A percentile compares a stretch with the other conserved stretches of the same genome.
phyloP scores from a whole-genome alignment of 2,888 invertebrate genomes.

The Eurytoma adleriae region DNA sequence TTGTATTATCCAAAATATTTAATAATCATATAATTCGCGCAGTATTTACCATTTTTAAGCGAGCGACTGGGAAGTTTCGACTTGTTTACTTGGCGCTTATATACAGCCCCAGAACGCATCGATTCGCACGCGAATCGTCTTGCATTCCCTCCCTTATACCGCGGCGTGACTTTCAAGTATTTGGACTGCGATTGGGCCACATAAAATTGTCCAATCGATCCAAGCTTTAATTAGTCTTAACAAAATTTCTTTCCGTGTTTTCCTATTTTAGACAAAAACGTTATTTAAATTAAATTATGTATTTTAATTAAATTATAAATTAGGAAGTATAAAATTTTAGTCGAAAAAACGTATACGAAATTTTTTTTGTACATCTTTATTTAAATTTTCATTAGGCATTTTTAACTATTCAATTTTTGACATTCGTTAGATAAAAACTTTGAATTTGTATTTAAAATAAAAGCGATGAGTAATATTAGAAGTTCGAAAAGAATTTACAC shows the following conservation, averaged over 20 bases:
- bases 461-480: not conserved
- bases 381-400: slow-evolving; percentile 31
- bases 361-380: slow-evolving; percentile 44
- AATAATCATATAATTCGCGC: slow-evolving; percentile 37
- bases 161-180: slow-evolving; percentile 24
- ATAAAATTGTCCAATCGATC: slow-evolving; percentile 24
- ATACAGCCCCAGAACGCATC: not conserved
- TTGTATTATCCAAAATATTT: slow-evolving; percentile 59
- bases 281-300: not conserved
- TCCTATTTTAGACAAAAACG: slow-evolving; percentile 9
- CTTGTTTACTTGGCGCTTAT: slow-evolving; percentile 18
- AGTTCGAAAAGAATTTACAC: not conserved
- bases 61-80: slow-evolving; percentile 22
- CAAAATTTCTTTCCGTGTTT: slow-evolving; percentile 25
- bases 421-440: not conserved
- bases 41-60: slow-evolving; percentile 46
- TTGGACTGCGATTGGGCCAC: slow-evolving; percentile 36
- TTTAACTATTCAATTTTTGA: slow-evolving; percentile 20
- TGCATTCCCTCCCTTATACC: not conserved
- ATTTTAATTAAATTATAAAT: slow-evolving; percentile 40
- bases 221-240: slow-evolving; percentile 51
- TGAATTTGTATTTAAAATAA: slow-evolving; percentile 2
- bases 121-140: not conserved
- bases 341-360: slow-evolving; percentile 39
- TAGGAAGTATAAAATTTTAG: slow-evolving; percentile 1